Evolutionary conservation across 2,797 vertebrate genomes (phyloP), one percentile per base, ranked within the genome.

Genomic region (Lycodopsis pacificus): DNA sequence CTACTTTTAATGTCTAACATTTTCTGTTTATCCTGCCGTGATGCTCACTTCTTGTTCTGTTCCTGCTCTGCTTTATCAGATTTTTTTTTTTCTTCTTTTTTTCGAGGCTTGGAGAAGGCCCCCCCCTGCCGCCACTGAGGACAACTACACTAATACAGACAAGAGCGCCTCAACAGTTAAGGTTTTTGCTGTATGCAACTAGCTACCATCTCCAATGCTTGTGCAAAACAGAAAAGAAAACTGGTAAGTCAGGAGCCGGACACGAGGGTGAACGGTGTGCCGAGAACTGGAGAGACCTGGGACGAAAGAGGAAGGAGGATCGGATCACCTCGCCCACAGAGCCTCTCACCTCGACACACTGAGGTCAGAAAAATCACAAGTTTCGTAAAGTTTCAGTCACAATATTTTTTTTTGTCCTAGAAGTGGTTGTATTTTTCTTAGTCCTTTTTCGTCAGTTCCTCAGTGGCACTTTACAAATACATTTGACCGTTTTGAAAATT

Each of bases 351-450:
- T 90, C 87, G 84, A 91, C 92, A 92, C 92, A 92, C 89, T 94
- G 93, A 95, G 94, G 94, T 95, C 93, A 95, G 91, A 93, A 92
- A 91, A 90, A 88, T 92, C 86, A 92, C 90, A 91, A 81, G 89
- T 91, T 88, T 89, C 86, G 83, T 83, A 86, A 88, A 92, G 84
- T 91, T 91, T 89, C 89, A 90, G 90, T 92, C 86, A 89, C 87
- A 83, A 89, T 87, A 65, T 69, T 71, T 57, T 25, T 25, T 80
- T 75, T 73, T 83, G 80, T 92, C 68, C 63, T 75, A 79, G 73
- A 87, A 87, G 81, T 86, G 79, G 86, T 89, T 71, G 76, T 89
- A 82, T 87, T 91, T 82, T 83, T 87, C 86, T 68, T 77, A 80
- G 88, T 94, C 87, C 73, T 65, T 86, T 88, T 82, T 88, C 77